phyloP scores from a whole-genome alignment of 1,140 invertebrate species.

The Ceratitis capitata region DNA sequence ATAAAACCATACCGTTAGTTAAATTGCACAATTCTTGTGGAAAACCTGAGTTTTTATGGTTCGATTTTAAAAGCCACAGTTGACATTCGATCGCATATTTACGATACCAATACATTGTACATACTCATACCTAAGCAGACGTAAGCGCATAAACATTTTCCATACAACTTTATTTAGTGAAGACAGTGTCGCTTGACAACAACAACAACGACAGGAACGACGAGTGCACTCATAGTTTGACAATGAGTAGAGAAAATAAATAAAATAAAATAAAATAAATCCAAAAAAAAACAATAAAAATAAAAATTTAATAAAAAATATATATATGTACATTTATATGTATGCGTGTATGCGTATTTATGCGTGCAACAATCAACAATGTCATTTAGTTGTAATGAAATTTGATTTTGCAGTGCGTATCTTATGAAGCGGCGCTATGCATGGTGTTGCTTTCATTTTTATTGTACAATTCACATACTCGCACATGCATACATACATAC shows the following conservation, averaged over 20 bases:
- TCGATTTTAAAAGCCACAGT: too few species aligned
- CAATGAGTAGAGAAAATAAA: neutral
- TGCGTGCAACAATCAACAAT: neutral
- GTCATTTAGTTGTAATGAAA: constrained; percentile 15
- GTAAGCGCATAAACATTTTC: neutral
- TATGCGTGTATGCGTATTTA: neutral
- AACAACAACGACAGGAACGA: too few species aligned
- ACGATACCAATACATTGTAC: neutral
- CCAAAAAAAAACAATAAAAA: neutral
- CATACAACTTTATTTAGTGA: too few species aligned
- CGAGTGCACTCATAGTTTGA: neutral
- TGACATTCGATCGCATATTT: constrained; percentile 32
- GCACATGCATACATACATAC: neutral
- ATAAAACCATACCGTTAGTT: neutral
- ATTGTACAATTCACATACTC: too few species aligned
- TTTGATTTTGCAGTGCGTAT: constrained; percentile 30
- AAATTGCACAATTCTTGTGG: constrained; percentile 21
- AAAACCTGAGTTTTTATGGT: too few species aligned
- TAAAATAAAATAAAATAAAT: neutral
- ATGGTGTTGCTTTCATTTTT: too few species aligned
- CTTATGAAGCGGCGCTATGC: neutral
- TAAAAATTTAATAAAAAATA: neutral
- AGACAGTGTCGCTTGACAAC: too few species aligned
- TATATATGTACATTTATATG: neutral
- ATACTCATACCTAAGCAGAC: neutral